Evolutionary conservation across 2,113 vertebrate genomes (phyloP).

Genomic region (Reinhardtius hippoglossoides): DNA sequence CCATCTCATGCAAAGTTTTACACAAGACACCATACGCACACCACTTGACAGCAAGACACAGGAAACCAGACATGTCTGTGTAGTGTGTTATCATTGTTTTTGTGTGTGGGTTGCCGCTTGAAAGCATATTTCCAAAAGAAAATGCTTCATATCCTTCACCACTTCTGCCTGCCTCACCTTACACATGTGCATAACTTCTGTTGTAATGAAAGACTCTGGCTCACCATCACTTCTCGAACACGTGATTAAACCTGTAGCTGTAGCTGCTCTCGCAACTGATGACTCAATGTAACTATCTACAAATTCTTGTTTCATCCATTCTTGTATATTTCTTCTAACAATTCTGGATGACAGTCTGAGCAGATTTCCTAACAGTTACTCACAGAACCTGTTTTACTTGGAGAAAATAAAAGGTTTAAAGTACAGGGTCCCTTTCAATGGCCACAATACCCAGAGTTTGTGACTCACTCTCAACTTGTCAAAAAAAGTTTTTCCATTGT

Average conservation of each 20-base stretch:
- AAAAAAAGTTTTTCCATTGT: no score
- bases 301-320: not conserved
- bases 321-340: not conserved
- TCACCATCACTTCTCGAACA: not conserved
- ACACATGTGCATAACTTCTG: conserved; percentile 14
- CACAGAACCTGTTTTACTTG: conserved; percentile 53
- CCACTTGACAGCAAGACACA: conserved; percentile 43
- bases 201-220: not conserved
- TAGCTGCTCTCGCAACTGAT: not conserved
- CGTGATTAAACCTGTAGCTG: not conserved
- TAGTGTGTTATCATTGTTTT: conserved; percentile 26
- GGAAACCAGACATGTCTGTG: conserved; percentile 46
- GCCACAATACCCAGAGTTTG: not conserved
- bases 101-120: conserved; percentile 24
- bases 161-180: conserved; percentile 27
- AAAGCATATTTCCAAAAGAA: conserved; percentile 54
- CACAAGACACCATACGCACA: conserved; percentile 1
- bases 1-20: conserved; percentile 35
- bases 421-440: no score
- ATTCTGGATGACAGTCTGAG: not conserved
- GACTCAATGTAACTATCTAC: not conserved
- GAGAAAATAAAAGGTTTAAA: no score
- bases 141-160: conserved; percentile 36
- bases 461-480: not conserved
- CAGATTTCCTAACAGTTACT: not conserved